Conservation (phyloP, 2,113 vertebrate species). For the Raphicerus campestris region DNA sequence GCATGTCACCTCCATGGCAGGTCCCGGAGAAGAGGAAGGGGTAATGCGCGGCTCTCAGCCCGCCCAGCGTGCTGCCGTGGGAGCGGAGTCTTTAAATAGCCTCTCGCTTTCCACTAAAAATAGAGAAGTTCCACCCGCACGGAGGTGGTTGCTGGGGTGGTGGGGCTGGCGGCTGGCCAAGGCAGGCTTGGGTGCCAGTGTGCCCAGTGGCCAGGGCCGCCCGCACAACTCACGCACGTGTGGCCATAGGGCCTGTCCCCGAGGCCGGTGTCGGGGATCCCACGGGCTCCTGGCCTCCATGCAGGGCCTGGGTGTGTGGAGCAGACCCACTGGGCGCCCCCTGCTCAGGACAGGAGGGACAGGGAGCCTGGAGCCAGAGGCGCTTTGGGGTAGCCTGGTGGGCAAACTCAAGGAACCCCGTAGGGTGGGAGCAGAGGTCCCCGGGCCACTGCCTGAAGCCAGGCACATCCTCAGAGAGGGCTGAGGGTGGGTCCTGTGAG, state of each 20-base stretch:
- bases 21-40: constrained; percentile 30
- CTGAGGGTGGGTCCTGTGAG: not conserved
- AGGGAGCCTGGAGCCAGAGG: not conserved
- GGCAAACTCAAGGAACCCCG: not conserved
- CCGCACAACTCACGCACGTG: not conserved
- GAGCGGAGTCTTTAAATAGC: constrained; percentile 72
- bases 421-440: not conserved
- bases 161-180: constrained; percentile 60
- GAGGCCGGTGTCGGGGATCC: not conserved
- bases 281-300: not conserved
- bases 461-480: not conserved
- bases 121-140: constrained; percentile 62
- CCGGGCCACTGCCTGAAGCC: not conserved
- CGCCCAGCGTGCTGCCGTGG: constrained; percentile 50
- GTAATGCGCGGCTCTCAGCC: not conserved
- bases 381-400: not conserved
- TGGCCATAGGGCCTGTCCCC: not conserved
- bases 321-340: no score
- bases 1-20: not conserved
- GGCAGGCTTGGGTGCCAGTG: constrained; percentile 35
- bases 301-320: not conserved
- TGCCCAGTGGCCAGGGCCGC: not conserved
- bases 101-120: constrained; percentile 73
- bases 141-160: constrained; percentile 68
- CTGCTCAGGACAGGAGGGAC: not conserved